Conservation (phyloP, 2,888 invertebrate species). For the Margaritifera margaritifera region DNA sequence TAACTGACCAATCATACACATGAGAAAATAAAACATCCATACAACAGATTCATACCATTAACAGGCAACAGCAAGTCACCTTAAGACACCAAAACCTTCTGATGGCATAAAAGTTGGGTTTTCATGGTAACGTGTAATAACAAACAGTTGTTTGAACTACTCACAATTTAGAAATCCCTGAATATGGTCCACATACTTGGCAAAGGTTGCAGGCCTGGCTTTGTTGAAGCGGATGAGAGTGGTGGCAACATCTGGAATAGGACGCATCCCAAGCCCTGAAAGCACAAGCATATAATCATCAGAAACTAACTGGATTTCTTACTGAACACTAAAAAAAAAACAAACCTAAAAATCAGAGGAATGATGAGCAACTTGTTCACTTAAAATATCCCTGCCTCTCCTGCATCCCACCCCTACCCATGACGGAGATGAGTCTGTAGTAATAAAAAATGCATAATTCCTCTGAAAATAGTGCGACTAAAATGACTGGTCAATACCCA, state of each 20-base stretch:
- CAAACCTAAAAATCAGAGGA: too few species aligned
- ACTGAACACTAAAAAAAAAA: too few species aligned
- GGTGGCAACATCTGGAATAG: conserved; percentile 95
- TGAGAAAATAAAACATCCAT: not conserved
- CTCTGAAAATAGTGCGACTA: too few species aligned
- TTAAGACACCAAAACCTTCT: not conserved
- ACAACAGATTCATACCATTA: not conserved
- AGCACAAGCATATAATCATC: conserved; percentile 21
- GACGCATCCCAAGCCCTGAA: conserved; percentile 95
- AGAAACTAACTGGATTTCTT: too few species aligned
- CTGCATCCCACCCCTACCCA: too few species aligned
- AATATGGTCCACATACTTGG: conserved; percentile 63
- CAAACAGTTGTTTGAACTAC: conserved; percentile 53
- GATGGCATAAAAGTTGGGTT: not conserved
- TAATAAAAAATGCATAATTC: too few species aligned
- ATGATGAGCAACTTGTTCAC: too few species aligned
- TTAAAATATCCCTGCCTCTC: too few species aligned
- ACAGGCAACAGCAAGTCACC: not conserved
- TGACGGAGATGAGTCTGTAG: too few species aligned
- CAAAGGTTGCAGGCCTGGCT: conserved; percentile 60
- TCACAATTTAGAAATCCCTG: conserved; percentile 83
- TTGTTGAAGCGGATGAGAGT: conserved; percentile 94
- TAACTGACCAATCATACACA: too few species aligned
- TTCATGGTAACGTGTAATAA: not conserved
- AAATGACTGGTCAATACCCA: too few species aligned